Evolutionary conservation across 2,888 invertebrate species (phyloP).

Genomic region (Hemithea aestivaria): DNA sequence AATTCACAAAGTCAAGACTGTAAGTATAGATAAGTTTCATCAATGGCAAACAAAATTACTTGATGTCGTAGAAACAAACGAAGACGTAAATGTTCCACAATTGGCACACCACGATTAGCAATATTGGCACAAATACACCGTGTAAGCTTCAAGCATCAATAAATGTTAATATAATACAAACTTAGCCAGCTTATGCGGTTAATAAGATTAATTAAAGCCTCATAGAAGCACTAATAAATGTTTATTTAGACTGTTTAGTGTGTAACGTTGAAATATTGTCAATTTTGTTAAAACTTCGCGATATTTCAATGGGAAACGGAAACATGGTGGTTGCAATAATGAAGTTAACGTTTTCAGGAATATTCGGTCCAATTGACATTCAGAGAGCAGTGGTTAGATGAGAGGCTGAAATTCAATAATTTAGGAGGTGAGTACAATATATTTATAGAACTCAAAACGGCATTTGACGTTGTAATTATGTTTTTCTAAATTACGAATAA

Average conservation of each 20-base stretch:
- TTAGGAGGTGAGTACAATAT: conserved; percentile 82
- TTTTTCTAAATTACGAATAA: too few species aligned
- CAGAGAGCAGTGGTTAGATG: conserved; percentile 98
- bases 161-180: conserved; percentile 31
- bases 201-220: conserved; percentile 14
- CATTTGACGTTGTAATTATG: too few species aligned
- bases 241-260: conserved; percentile 6
- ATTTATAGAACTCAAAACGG: neutral
- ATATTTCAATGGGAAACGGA: conserved; percentile 31
- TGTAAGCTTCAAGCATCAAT: conserved; percentile 31
- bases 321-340: conserved; percentile 11
- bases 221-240: conserved; percentile 8
- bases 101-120: conserved; percentile 26
- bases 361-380: conserved; percentile 98
- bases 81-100: conserved; percentile 21
- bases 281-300: conserved; percentile 9
- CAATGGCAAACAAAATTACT: conserved; percentile 23
- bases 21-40: conserved; percentile 25
- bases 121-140: conserved; percentile 49
- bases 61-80: conserved; percentile 11
- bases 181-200: conserved; percentile 17
- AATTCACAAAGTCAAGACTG: conserved; percentile 17
- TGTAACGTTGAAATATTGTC: conserved; percentile 39
- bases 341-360: conserved; percentile 83
- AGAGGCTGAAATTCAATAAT: conserved; percentile 93